These are phyloP conservation scores for Dromas ardeola DNA, from an alignment of 2,113 vertebrate genomes.

Conservation along the genomic window DNA sequence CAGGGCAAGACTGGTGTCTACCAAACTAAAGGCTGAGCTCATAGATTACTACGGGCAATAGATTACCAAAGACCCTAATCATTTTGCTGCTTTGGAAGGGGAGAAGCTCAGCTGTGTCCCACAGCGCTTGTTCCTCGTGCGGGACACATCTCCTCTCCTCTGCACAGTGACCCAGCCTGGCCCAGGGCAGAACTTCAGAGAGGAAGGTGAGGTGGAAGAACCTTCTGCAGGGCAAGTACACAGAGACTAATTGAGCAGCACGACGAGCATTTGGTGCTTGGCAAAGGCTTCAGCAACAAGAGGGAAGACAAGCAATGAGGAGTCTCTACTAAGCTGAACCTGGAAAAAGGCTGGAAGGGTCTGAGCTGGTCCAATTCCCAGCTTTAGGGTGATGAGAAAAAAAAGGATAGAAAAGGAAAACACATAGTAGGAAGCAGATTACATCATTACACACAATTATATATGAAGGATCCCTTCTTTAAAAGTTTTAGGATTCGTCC, in stretches of 20 bases:
- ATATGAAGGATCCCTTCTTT: not conserved
- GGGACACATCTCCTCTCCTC: not conserved
- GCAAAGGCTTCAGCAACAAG: not conserved
- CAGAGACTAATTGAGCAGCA: not conserved
- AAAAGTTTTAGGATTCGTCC: not conserved
- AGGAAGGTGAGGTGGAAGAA: not conserved
- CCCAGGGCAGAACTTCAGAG: not conserved
- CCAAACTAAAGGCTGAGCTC: not conserved
- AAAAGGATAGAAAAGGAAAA: not conserved
- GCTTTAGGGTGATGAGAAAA: not conserved
- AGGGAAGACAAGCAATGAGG: not conserved
- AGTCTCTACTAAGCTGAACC: not conserved
- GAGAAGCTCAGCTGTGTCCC: not conserved
- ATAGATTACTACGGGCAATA: not conserved
- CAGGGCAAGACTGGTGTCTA: not conserved
- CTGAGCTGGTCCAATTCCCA: not conserved
- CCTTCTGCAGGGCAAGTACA: not conserved
- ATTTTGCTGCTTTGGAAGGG: not conserved
- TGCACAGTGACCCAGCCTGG: not conserved
- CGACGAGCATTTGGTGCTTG: accelerated
- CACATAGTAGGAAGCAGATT: not conserved
- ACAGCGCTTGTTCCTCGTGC: not conserved
- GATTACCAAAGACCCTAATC: not conserved
- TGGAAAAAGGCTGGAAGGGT: not conserved
- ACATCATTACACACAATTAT: no score